phyloP scores from a whole-genome alignment of 2,888 invertebrate genomes.

The Acronicta psi region DNA sequence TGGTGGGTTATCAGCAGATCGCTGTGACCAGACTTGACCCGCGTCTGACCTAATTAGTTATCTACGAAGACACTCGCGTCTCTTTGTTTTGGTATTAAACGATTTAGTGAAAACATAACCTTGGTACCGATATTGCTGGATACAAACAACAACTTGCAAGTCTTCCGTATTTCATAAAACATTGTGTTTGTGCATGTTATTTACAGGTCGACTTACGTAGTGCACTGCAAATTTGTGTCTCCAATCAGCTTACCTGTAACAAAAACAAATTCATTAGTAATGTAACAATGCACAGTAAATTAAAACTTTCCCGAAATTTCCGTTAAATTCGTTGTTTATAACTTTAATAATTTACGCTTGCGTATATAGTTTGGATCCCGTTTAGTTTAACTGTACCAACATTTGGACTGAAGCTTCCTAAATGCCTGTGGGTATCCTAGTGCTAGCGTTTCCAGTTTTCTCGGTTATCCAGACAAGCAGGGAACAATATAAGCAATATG shows the following conservation, averaged over 20 bases:
- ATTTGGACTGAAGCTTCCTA: conserved; percentile 18
- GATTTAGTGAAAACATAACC: conserved; percentile 65
- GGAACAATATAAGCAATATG: too few species aligned
- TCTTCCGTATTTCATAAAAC: too few species aligned
- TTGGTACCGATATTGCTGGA: conserved; percentile 59
- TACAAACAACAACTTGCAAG: background rate
- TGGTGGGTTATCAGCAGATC: conserved; percentile 77
- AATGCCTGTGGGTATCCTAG: background rate
- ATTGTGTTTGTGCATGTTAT: background rate
- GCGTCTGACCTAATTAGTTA: conserved; percentile 83
- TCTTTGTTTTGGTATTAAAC: conserved; percentile 63
- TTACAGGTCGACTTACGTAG: conserved; percentile 32
- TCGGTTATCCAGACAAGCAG: too few species aligned
- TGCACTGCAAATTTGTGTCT: conserved; percentile 3
- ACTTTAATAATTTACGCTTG: conserved; percentile 9
- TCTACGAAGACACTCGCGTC: conserved; percentile 67
- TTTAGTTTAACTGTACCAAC: conserved; percentile 28
- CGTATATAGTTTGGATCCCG: background rate
- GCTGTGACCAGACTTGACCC: conserved; percentile 80
- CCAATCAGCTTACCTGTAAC: conserved; percentile 62
- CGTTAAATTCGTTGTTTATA: background rate
- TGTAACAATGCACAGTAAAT: conserved; percentile 10
- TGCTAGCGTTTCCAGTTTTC: too few species aligned
- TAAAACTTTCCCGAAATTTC: conserved; percentile 18
- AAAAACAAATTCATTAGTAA: conserved; percentile 54